Percentiles rank a stretch among this genome's conserved stretches.
These are phyloP conservation scores for Pluvianellus socialis DNA, from an alignment of 2,113 vertebrate species.

Conservation along the genomic window DNA sequence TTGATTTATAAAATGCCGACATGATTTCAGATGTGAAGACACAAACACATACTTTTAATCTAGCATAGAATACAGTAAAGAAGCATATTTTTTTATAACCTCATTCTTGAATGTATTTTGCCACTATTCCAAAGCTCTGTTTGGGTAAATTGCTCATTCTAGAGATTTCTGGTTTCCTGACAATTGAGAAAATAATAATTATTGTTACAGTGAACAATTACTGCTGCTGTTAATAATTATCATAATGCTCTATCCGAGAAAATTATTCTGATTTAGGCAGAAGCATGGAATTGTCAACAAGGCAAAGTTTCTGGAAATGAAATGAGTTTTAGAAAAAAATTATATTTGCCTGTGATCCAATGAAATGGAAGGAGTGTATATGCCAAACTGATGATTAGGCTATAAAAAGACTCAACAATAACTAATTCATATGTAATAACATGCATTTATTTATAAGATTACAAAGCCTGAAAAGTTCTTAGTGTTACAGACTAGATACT, in stretches of 20 bases:
- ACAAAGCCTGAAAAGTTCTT: neutral
- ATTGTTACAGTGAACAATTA: slow-evolving; percentile 12
- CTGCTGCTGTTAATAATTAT: slow-evolving; percentile 35
- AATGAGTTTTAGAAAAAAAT: slow-evolving; percentile 21
- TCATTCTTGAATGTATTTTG: neutral
- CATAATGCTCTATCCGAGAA: slow-evolving; percentile 13
- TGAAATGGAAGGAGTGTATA: neutral
- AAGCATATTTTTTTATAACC: neutral
- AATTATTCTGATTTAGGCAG: slow-evolving; percentile 32
- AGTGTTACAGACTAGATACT: neutral
- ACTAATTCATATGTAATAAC: slow-evolving; percentile 17
- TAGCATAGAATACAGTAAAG: neutral
- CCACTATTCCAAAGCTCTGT: neutral
- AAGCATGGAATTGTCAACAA: slow-evolving; percentile 13
- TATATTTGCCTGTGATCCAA: neutral
- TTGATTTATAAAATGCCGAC: neutral
- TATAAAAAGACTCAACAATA: slow-evolving; percentile 40
- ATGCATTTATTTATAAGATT: slow-evolving; percentile 37
- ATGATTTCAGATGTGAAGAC: neutral
- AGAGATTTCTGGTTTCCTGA: slow-evolving; percentile 7
- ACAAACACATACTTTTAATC: neutral
- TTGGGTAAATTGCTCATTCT: neutral
- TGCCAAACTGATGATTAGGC: slow-evolving; percentile 8
- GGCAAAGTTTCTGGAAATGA: neutral
- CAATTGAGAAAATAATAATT: slow-evolving; percentile 41